Conservation (phyloP, 2,797 vertebrate species). For the Alca torda region DNA sequence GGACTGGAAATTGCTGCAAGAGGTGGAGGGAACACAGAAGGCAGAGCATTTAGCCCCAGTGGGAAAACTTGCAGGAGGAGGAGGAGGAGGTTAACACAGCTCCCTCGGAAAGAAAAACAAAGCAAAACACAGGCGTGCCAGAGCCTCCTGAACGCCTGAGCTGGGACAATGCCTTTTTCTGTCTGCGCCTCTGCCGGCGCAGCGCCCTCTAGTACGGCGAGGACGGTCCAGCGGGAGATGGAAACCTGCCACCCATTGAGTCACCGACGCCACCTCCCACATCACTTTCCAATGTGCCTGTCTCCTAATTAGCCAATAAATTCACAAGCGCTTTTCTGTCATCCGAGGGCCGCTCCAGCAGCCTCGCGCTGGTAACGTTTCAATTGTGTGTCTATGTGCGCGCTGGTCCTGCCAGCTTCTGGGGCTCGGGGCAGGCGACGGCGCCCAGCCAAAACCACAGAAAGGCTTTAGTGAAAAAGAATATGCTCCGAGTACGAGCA, state of each 20-base stretch:
- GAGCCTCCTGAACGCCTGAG: background rate
- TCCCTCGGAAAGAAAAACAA: background rate
- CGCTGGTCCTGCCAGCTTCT: background rate
- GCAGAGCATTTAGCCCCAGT: background rate
- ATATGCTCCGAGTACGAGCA: background rate
- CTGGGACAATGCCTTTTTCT: slow-evolving; percentile 6
- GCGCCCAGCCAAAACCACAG: slow-evolving; percentile 37
- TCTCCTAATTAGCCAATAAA: slow-evolving; percentile 39
- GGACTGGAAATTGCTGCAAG: background rate
- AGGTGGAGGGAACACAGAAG: accelerated
- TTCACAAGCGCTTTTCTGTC: slow-evolving; percentile 29
- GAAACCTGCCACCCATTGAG: slow-evolving; percentile 16
- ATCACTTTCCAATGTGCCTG: background rate
- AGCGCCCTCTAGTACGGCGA: background rate
- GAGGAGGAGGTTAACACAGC: slow-evolving; percentile 11
- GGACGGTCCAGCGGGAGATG: background rate
- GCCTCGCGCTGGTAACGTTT: background rate
- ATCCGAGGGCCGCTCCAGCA: background rate
- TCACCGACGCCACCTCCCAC: background rate
- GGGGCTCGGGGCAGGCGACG: background rate
- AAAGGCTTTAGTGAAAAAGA: slow-evolving; percentile 1
- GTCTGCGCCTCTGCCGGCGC: background rate
- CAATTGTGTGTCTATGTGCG: background rate
- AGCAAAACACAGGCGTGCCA: background rate
- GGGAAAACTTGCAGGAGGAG: background rate